phyloP scores from a whole-genome alignment of 1,140 invertebrate genomes.

The Wiebesia pumilae region DNA sequence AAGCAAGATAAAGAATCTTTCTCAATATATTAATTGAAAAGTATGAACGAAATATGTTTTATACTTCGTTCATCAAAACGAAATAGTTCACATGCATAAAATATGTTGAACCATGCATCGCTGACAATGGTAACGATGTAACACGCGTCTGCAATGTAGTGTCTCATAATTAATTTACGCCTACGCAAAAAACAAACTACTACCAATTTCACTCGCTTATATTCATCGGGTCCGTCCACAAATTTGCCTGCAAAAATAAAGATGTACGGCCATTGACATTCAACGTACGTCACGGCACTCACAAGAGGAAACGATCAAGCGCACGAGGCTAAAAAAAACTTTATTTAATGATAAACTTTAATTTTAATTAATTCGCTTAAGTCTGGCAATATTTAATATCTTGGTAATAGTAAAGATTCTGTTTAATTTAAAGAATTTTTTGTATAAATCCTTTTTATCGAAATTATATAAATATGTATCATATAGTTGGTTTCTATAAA shows the following conservation, averaged over 20 bases:
- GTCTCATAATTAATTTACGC: neutral
- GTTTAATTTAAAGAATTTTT: neutral
- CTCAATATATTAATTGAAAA: too few species aligned
- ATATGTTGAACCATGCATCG: too few species aligned
- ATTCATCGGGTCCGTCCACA: neutral
- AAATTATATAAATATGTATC: slow-evolving; percentile 15
- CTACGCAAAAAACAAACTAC: neutral
- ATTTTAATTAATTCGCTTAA: neutral
- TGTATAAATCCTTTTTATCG: neutral
- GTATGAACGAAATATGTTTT: too few species aligned
- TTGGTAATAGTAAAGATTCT: neutral
- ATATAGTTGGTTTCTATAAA: slow-evolving; percentile 2
- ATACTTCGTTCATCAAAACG: too few species aligned
- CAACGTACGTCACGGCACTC: neutral
- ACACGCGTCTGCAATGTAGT: too few species aligned
- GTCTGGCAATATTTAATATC: neutral
- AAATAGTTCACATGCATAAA: too few species aligned
- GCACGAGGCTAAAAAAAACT: neutral
- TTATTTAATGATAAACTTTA: too few species aligned
- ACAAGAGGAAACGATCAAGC: neutral
- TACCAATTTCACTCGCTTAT: neutral
- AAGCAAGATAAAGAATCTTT: too few species aligned
- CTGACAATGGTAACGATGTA: too few species aligned
- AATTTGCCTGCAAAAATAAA: neutral
- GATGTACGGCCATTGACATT: neutral